Conservation (phyloP, 2,888 invertebrate species). For the Pardosa pseudoannulata region DNA sequence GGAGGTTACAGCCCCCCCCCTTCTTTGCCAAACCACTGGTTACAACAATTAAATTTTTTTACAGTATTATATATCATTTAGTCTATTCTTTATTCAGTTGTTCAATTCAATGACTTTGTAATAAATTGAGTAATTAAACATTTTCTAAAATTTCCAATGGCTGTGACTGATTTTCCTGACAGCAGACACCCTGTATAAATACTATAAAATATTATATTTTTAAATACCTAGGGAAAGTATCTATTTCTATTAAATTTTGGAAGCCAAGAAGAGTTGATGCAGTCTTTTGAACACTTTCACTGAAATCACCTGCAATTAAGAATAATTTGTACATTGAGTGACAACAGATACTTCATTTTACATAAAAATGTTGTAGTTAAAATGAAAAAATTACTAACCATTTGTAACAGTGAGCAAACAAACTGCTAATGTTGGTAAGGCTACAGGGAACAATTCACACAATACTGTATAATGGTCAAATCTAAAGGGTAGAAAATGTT, state of each 20-base stretch:
- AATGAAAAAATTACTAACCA: slow-evolving; percentile 37
- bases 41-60: too few species aligned
- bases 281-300: slow-evolving; percentile 56
- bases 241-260: slow-evolving; percentile 53
- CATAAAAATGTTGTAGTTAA: too few species aligned
- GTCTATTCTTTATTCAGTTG: too few species aligned
- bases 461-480: slow-evolving; percentile 71
- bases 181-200: too few species aligned
- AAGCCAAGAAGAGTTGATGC: slow-evolving; percentile 67
- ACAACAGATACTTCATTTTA: not conserved
- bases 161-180: too few species aligned
- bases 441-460: slow-evolving; percentile 70
- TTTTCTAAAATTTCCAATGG: too few species aligned
- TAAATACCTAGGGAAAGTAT: slow-evolving; percentile 66
- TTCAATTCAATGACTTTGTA: too few species aligned
- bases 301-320: slow-evolving; percentile 69
- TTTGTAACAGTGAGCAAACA: slow-evolving; percentile 62
- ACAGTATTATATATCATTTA: too few species aligned
- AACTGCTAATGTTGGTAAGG: slow-evolving; percentile 63
- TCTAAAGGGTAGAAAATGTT: not conserved
- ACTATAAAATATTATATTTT: too few species aligned
- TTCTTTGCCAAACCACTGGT: too few species aligned
- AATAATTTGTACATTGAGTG: not conserved
- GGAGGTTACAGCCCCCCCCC: too few species aligned
- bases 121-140: too few species aligned